Percentiles rank a stretch among this genome's conserved stretches.
These are phyloP conservation scores for Hydrochoerus hydrochaeris DNA, from an alignment of 2,113 vertebrate genomes.

Conservation along the genomic window DNA sequence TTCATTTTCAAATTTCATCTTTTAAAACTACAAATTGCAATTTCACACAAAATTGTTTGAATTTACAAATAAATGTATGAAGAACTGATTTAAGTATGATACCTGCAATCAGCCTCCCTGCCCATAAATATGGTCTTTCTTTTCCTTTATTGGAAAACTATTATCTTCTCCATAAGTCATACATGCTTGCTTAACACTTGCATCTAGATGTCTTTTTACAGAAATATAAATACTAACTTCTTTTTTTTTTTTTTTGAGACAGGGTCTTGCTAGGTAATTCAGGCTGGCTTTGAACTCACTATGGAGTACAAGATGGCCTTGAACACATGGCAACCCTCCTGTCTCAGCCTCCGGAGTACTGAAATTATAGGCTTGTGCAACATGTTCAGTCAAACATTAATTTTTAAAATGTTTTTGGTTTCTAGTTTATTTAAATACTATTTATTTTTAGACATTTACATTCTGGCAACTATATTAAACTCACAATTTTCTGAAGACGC, in stretches of 20 bases:
- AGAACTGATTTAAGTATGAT: background rate
- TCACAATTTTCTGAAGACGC: background rate
- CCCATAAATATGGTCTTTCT: background rate
- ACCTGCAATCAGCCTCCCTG: background rate
- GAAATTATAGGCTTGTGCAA: background rate
- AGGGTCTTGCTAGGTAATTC: background rate
- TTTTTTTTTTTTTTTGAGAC: background rate
- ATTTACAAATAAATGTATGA: conserved; percentile 15
- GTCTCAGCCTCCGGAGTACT: background rate
- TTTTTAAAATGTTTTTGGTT: background rate
- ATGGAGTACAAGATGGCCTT: background rate
- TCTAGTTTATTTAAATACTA: background rate
- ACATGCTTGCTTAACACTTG: background rate
- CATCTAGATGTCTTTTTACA: background rate
- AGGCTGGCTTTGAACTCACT: background rate
- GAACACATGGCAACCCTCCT: background rate
- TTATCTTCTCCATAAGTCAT: background rate
- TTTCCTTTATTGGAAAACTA: background rate
- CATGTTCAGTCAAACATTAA: background rate
- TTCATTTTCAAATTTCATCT: background rate
- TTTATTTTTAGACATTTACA: background rate
- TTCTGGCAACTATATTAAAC: background rate
- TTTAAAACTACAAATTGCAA: background rate
- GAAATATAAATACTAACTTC: conserved; percentile 10
- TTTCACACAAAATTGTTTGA: background rate